phyloP scores from a whole-genome alignment of 2,888 invertebrate genomes.

The Spilarctia lutea region DNA sequence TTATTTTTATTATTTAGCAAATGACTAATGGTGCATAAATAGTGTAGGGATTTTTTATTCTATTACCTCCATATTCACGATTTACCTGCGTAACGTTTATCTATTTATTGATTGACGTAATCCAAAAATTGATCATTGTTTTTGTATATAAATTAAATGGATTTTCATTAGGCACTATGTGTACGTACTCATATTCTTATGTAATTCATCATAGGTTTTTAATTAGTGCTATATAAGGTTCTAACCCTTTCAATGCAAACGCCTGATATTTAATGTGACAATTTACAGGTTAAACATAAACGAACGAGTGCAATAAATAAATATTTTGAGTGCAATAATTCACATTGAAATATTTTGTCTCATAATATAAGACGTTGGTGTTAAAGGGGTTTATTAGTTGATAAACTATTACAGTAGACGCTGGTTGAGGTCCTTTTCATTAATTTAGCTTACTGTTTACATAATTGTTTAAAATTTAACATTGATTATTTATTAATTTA shows the following conservation, averaged over 20 bases:
- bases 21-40: conserved; percentile 73
- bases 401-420: conserved; percentile 58
- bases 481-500: not conserved
- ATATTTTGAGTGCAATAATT: not conserved
- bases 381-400: conserved; percentile 47
- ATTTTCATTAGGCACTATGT: conserved; percentile 28
- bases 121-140: conserved; percentile 29
- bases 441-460: conserved; percentile 19
- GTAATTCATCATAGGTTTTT: conserved; percentile 46
- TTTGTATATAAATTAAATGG: conserved; percentile 47
- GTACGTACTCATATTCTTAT: conserved; percentile 43
- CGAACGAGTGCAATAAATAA: not conserved
- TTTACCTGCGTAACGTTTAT: conserved; percentile 26
- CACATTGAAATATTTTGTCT: not conserved
- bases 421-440: conserved; percentile 53
- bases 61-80: conserved; percentile 42
- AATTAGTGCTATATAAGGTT: conserved; percentile 40
- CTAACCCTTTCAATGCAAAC: conserved; percentile 23
- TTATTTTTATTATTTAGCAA: conserved; percentile 56
- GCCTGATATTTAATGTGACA: conserved; percentile 6
- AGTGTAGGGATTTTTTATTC: conserved; percentile 59
- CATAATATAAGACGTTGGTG: conserved; percentile 14
- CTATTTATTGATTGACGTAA: conserved; percentile 18
- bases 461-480: not conserved
- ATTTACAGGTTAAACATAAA: not conserved